Base-by-base conservation (phyloP, 2,888 invertebrate species). In the Eristalis arbustorum region DNA sequence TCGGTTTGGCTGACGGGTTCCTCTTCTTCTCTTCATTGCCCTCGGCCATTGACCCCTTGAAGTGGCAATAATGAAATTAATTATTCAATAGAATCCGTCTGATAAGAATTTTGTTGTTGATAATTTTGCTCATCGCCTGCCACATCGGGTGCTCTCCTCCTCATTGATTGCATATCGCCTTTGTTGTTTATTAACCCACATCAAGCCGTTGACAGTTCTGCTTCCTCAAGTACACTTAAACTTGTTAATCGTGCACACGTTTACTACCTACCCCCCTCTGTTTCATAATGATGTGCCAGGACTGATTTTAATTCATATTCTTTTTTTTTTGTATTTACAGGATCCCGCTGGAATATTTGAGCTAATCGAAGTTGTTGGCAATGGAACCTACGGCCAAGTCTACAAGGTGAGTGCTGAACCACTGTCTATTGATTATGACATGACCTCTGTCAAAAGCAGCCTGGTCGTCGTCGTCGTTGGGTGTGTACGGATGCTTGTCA, bases 291-390 rank as follows among this genome's bases (percentile, higher is more conserved):
- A 49, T 59, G 61, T 71, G 57, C 61, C 14, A 63, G 37, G 64
- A 57, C 18, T 56, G n/a, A n/a, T 63, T 63, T 67, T 37, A 67
- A 67, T 67, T 67, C 71, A 37, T 74, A 28, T 81, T 68, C 77
- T 62, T 87, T 25, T 62, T 87, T 25, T 82, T 89, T 90, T 91
- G 88, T 90, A 89, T 90, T 96, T 96, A 90, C 95, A 99, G 99
- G 99, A 99, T 94, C 99, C 99, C 89, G 99, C 99, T 93, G 99
- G 99, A 91, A 99, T 99, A 93, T 99, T 99, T 94, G 99, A 99
- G 93, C 95, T 99, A 88, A 99, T 99, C 92, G 99, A 99, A 95
- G 99, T 99, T 88, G 99, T 99, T 89, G 99, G 99, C 93, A 99
- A 99, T 97, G 99, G 99, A 92, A 99, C 99, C 75, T 99, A 99